Conservation (phyloP, 2,888 invertebrate species). For the Tinea pellionella region DNA sequence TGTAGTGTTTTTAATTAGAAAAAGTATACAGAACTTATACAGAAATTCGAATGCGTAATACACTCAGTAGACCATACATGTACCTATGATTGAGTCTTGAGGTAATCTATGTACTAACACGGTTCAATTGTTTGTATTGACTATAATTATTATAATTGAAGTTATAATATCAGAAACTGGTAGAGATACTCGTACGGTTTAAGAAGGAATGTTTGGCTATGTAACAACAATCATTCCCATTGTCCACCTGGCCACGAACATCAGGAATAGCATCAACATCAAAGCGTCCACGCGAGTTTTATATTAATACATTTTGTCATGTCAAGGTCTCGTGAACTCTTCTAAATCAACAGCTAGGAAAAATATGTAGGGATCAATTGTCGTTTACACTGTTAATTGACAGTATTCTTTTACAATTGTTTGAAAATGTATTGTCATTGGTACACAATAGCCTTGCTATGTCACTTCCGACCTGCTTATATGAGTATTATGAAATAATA, state of each 20-base stretch:
- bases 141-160: no score
- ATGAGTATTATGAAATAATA: background rate
- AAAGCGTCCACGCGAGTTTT: background rate
- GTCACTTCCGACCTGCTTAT: background rate
- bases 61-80: no score
- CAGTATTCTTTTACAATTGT: background rate
- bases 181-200: background rate
- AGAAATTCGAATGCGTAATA: no score
- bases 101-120: no score
- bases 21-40: no score
- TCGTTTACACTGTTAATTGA: background rate
- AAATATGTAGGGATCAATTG: background rate
- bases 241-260: constrained; percentile 7
- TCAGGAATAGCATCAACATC: background rate
- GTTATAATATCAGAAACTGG: no score
- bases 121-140: no score
- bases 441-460: background rate
- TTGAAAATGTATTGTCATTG: background rate
- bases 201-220: background rate
- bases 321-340: background rate
- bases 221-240: background rate
- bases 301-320: background rate
- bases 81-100: no score
- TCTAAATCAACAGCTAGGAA: background rate
- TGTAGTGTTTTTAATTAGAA: no score